Conservation (phyloP, 53 echinoderm and acorn worm genomes). For the Paracentrotus lividus region DNA sequence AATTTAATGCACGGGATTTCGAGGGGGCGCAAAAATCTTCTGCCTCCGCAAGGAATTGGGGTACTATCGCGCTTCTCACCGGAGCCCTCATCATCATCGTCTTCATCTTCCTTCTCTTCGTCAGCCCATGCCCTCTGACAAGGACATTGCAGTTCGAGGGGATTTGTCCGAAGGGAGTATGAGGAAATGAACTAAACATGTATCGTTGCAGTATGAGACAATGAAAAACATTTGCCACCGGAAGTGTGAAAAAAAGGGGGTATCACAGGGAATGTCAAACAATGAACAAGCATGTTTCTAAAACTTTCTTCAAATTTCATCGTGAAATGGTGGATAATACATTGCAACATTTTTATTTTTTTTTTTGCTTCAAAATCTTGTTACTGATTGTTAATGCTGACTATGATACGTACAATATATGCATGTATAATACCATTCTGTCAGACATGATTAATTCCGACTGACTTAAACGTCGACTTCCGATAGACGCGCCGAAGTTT, state of each 20-base stretch:
- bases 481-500: no score
- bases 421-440: no score
- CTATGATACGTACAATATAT: no score
- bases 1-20: conserved; percentile 41
- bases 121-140: conserved; percentile 57
- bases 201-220: background rate
- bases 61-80: conserved; percentile 10
- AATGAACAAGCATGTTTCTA: background rate
- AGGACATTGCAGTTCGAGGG: conserved; percentile 20
- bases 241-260: background rate
- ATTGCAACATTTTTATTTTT: background rate
- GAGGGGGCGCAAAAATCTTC: conserved; percentile 38
- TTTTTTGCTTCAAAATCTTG: background rate
- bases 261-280: background rate
- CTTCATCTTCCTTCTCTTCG: conserved; percentile 65
- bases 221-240: background rate
- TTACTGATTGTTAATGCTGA: no score
- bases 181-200: background rate
- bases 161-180: conserved; percentile 46
- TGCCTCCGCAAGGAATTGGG: conserved; percentile 61
- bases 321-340: background rate
- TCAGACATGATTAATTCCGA: no score
- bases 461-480: no score
- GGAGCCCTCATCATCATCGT: conserved; percentile 61
- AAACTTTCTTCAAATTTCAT: background rate